Conservation (phyloP, 1,140 invertebrate species). For the Bombus confusus region DNA sequence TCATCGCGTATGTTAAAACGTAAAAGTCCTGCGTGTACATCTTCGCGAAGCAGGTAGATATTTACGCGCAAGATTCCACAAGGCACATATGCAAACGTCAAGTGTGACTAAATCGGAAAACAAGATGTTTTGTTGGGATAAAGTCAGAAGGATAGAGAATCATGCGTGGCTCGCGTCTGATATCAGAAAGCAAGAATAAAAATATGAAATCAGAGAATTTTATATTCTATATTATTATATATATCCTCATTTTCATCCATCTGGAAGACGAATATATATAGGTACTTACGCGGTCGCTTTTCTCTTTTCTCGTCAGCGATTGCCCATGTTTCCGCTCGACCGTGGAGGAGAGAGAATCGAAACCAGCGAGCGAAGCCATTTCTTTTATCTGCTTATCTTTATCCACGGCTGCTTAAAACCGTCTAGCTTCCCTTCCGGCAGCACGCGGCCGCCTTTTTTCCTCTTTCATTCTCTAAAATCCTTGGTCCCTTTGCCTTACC, state of each 20-base stretch:
- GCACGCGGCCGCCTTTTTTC: not conserved
- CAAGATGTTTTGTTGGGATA: too few species aligned
- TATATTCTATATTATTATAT: too few species aligned
- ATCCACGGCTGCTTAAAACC: slow-evolving; percentile 63
- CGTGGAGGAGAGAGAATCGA: slow-evolving; percentile 5
- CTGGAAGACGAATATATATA: not conserved
- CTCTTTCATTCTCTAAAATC: slow-evolving; percentile 35
- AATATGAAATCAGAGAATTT: too few species aligned
- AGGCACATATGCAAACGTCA: too few species aligned
- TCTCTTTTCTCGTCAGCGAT: slow-evolving; percentile 9
- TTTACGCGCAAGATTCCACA: not conserved
- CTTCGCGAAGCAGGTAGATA: not conserved
- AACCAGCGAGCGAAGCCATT: slow-evolving; percentile 34
- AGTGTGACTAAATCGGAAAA: not conserved
- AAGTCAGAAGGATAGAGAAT: too few species aligned
- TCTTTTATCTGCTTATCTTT: slow-evolving; percentile 66
- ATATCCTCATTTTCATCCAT: not conserved
- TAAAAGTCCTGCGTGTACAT: slow-evolving; percentile 12
- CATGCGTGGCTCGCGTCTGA: too few species aligned
- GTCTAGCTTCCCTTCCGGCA: not conserved
- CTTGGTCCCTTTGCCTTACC: slow-evolving; percentile 10
- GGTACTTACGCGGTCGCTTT: not conserved
- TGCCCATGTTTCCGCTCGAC: slow-evolving; percentile 14
- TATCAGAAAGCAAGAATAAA: too few species aligned
- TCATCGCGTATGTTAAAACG: slow-evolving; percentile 18